Base-by-base conservation (phyloP, 1,140 invertebrate species). In the Aphaenogaster rudis region DNA sequence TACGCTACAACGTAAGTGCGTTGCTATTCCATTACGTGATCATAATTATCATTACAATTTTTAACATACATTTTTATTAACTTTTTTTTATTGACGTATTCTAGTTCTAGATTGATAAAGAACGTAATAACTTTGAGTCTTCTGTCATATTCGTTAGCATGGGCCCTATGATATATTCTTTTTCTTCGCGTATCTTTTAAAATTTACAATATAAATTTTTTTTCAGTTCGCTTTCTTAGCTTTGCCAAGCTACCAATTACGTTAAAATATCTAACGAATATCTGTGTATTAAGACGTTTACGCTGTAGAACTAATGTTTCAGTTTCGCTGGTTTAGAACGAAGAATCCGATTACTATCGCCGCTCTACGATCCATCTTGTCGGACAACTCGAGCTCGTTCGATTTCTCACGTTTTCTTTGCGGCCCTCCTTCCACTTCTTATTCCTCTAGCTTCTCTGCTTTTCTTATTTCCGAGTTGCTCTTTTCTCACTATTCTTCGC, bases 321-420 rank as follows among this genome's bases (percentile, higher is more conserved):
- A 76, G 80, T 84, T 76, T 39, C 42, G 54, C 61, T 59, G 28
- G 69, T 76, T 84, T 74, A 76, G 42, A 76, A 76, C 42, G 54
- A 74, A 76, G 69, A 84, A 84, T 84, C 69, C 54, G 80, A 84
- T 84, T 84, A 82, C 80, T 74, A 84, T 76, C 54, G 80, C 69
- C 28, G 28, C 11, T 76, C 69, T 61, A 50, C 80, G 67, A 84
- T 84, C 80, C 42, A 84, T 84, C 80, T 84, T 76, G 80, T 74
- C 69, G 45, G 54, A 84, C 69, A 54, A 74, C 69, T 50, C 67
- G 67, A 48, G 69, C 80, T 84, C n/a, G 80, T 74, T 76, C 69
- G 80, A 84, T 76, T 86, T 80, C 63, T 66, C 76, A 66, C 74
- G 48, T 80, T 79, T 80, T 59, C 84, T 81, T 57, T 80, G 39